Conservation (phyloP, 2,113 vertebrate species). For the Meleagris gallopavo region DNA sequence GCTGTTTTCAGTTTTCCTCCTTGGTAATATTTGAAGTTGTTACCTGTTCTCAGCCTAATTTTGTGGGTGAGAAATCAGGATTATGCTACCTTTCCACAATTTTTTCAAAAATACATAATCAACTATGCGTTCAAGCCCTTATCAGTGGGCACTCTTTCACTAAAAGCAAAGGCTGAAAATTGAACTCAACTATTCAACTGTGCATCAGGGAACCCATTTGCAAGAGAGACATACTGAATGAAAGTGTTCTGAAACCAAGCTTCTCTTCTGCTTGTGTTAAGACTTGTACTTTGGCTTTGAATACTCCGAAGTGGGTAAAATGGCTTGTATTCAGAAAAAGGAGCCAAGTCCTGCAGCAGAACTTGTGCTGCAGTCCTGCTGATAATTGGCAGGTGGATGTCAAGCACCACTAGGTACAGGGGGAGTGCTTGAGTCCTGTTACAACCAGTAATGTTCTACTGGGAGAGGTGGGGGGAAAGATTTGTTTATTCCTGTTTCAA, state of each 20-base stretch:
- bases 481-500: background rate
- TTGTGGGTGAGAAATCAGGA: background rate
- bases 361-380: background rate
- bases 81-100: background rate
- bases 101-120: background rate
- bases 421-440: background rate
- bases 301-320: background rate
- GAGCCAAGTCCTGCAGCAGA: background rate
- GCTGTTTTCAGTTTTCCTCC: background rate
- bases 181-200: background rate
- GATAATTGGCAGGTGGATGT: background rate
- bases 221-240: background rate
- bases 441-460: background rate
- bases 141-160: background rate
- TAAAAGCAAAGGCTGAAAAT: background rate
- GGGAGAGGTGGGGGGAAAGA: no score
- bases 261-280: background rate
- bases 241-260: background rate
- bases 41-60: background rate
- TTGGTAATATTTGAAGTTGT: background rate
- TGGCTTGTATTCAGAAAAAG: background rate
- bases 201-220: background rate
- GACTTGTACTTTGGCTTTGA: background rate
- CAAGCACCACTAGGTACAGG: background rate
- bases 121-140: background rate